Evolutionary conservation across 35 echinoderm and acorn worm genomes (phyloP).

Genomic region (Apostichopus japonicus): DNA sequence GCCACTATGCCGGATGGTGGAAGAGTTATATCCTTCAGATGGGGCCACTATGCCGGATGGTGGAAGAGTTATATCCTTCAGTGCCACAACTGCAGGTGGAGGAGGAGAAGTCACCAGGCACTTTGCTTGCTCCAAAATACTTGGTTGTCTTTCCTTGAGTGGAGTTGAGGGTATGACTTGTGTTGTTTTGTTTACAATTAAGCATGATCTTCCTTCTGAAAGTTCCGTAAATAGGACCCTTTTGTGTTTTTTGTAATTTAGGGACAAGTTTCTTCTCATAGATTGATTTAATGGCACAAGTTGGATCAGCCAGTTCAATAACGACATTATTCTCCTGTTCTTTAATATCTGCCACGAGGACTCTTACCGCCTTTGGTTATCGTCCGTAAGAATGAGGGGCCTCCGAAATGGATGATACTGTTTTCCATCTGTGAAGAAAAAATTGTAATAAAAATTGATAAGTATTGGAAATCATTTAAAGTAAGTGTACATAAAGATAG

Average conservation of each 20-base stretch:
- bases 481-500: no score
- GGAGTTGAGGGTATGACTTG: not conserved
- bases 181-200: constrained; percentile 6
- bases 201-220: not conserved
- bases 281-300: not conserved
- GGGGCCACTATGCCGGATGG: not conserved
- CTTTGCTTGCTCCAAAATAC: not conserved
- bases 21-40: not conserved
- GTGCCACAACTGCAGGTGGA: not conserved
- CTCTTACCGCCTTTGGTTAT: not conserved
- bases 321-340: not conserved
- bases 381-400: not conserved
- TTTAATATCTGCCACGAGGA: not conserved
- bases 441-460: not conserved
- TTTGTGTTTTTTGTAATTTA: not conserved
- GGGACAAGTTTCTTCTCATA: not conserved
- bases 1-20: not conserved
- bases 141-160: not conserved
- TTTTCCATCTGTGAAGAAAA: constrained; percentile 4
- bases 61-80: constrained; percentile 1
- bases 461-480: no score
- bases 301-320: constrained; percentile 3
- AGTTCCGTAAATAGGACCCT: not conserved
- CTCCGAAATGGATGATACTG: not conserved
- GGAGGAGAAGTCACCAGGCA: constrained; percentile 5